phyloP scores from a whole-genome alignment of 2,113 vertebrate genomes.

The Callocephalon fimbriatum region DNA sequence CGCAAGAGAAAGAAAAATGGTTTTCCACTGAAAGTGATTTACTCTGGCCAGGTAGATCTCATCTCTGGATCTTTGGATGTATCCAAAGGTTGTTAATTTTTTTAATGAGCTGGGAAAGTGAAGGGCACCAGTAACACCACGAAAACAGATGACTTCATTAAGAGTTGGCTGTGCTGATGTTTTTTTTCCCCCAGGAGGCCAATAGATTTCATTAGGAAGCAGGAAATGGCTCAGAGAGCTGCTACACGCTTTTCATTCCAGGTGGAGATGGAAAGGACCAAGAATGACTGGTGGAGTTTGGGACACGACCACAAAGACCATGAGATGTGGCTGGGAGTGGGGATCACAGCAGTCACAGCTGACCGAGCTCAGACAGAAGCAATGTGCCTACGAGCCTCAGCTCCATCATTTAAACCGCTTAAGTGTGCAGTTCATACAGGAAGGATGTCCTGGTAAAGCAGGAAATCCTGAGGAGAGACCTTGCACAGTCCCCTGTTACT shows the following conservation, averaged over 20 bases:
- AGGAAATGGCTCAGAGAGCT: constrained; percentile 45
- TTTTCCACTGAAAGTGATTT: not conserved
- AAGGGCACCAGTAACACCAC: constrained; percentile 37
- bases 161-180: constrained; percentile 31
- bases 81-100: constrained; percentile 41
- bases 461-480: not conserved
- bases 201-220: constrained; percentile 57
- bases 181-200: constrained; percentile 53
- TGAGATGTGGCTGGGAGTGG: not conserved
- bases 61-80: constrained; percentile 7
- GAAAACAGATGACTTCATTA: constrained; percentile 68
- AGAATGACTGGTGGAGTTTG: not conserved
- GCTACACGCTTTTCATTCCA: not conserved
- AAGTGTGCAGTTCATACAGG: not conserved
- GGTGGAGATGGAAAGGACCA: not conserved
- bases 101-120: constrained; percentile 56
- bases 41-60: not conserved
- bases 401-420: not conserved
- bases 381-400: not conserved
- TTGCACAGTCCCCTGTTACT: not conserved
- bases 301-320: not conserved
- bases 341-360: not conserved
- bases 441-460: not conserved
- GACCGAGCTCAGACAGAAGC: not conserved
- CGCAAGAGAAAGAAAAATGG: not conserved